Base-by-base conservation (phyloP, 2,888 invertebrate species). In the Cheilosia pagana region DNA sequence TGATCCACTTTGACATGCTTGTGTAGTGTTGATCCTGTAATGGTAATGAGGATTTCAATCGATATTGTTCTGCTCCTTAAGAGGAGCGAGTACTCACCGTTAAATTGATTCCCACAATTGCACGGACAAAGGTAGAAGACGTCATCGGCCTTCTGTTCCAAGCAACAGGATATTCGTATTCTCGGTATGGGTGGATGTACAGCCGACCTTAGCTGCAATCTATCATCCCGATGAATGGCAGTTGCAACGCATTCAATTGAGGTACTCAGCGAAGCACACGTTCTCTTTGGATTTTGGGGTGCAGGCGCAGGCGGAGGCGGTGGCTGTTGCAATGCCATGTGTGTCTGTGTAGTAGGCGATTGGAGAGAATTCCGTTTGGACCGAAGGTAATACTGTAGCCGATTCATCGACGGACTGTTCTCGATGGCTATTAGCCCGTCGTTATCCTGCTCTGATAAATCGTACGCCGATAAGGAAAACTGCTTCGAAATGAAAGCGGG, bases 381-480 rank as follows among this genome's bases (percentile, higher is more conserved):
- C n/a, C 70, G 79, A 71, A 81, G 65, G 60, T 81, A 35, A 12
- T 35, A 48, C 6, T 70, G 75, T 12, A 81, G 45, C 21, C 86
- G 75, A 59, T 67, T 70, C 72, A 67, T 75, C 19, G 78, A 76
- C 45, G 67, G 72, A 60, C 57, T 48, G 8, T 68, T 71, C 53
- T 85, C 76, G 62, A 68, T 48, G 59, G 74, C 74, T 57, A 77
- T 77, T 85, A 77, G 53, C 39, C 70, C 59, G 23, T 74, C 75
- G 87, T 87, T 85, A 81, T 82, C 87, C 74, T 87, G 88, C 87
- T 89, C 89, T 87, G 91, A 92, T 89, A 93, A 92, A 90, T 93
- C 93, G 87, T 91, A 92, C 39, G 92, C 91, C 48, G 93, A 92
- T 86, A 92, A 88, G 76, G 93, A 92, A 65, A 89, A 87, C 87